Evolutionary conservation across 1,140 invertebrate genomes (phyloP).

Genomic region (Oscheius sp.): DNA sequence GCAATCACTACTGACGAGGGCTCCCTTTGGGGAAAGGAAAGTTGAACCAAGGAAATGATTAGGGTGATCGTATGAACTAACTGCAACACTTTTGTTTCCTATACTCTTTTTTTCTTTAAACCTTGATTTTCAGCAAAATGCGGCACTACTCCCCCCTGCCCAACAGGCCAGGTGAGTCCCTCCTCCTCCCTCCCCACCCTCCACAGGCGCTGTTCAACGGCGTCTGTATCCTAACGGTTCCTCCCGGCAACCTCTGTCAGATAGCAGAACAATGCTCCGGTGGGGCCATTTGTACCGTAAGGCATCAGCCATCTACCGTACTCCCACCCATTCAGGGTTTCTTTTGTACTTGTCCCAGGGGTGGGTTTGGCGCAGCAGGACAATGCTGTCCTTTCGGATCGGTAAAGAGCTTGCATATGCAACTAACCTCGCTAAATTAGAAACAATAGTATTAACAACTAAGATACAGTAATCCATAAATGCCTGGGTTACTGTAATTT

Average conservation of each 20-base stretch:
- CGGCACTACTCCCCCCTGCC: not conserved
- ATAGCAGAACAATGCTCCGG: not conserved
- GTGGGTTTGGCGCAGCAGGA: not conserved
- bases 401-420: not conserved
- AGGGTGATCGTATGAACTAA: too few species aligned
- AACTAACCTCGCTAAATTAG: too few species aligned
- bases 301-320: not conserved
- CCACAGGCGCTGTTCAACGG: constrained; percentile 7
- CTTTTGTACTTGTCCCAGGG: not conserved
- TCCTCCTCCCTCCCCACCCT: not conserved
- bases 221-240: not conserved
- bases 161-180: constrained; percentile 4
- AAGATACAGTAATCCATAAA: too few species aligned
- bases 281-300: not conserved
- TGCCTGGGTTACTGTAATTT: not conserved
- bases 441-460: too few species aligned
- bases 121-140: constrained; percentile 6
- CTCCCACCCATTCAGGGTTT: not conserved
- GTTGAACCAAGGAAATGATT: too few species aligned
- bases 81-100: too few species aligned
- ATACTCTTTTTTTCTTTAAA: too few species aligned
- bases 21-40: too few species aligned
- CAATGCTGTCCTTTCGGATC: not conserved
- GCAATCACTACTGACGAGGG: too few species aligned
- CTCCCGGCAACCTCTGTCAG: not conserved